Evolutionary conservation across 2,797 vertebrate species (phyloP).

Genomic region (Pangasius krempfi): DNA sequence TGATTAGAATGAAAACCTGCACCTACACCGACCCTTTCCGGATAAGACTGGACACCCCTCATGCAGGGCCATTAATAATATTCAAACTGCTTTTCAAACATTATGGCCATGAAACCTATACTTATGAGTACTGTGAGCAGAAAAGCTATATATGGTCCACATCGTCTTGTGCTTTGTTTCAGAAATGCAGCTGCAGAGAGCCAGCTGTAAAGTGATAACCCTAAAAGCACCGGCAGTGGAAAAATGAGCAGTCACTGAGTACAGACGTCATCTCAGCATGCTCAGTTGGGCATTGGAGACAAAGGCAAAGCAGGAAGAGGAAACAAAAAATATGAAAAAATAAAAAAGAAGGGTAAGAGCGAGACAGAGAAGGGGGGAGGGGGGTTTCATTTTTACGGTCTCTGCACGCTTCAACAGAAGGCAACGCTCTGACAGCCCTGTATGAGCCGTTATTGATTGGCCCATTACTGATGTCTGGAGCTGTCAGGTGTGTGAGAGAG

Average conservation of each 20-base stretch:
- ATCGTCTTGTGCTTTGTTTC: not conserved
- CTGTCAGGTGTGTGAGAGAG: conserved; percentile 6
- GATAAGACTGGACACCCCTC: no score
- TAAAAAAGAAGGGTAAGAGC: not conserved
- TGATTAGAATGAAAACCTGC: no score
- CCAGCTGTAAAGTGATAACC: not conserved
- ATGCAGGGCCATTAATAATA: not conserved
- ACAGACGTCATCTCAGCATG: conserved; percentile 22
- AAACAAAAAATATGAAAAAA: not conserved
- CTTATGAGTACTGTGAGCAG: not conserved
- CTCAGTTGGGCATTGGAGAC: conserved; percentile 27
- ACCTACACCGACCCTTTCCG: no score
- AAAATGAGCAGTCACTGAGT: conserved; percentile 23
- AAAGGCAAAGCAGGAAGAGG: not conserved
- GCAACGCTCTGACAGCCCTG: conserved; percentile 5
- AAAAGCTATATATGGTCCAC: not conserved
- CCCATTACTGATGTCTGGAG: conserved; percentile 42
- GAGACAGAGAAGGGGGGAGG: not conserved
- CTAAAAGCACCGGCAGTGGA: not conserved
- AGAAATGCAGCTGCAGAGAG: not conserved
- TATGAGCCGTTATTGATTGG: conserved; percentile 39
- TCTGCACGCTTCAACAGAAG: conserved; percentile 30
- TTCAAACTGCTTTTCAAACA: not conserved
- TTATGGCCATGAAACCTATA: not conserved
- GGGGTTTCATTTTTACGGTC: not conserved